Conservation (phyloP, 1,140 invertebrate species). For the Diplogasteroides magnus region DNA sequence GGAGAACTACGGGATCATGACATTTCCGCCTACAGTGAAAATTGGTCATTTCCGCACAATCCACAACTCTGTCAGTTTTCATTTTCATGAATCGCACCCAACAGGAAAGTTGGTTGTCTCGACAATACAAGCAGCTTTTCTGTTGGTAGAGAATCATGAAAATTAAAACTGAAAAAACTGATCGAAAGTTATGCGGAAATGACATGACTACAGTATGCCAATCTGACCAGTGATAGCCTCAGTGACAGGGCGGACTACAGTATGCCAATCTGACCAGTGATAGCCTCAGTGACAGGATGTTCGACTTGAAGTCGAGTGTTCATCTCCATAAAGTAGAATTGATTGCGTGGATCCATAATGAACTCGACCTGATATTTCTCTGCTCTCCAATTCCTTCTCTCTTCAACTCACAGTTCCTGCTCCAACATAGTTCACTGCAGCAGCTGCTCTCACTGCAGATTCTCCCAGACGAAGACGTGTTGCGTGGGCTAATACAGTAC, state of each 20-base stretch:
- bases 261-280: constrained; percentile 74
- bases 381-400: too few relatives aligned
- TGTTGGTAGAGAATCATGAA: too few relatives aligned
- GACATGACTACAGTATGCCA: constrained; percentile 97
- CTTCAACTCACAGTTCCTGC: constrained; percentile 77
- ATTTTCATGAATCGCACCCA: too few relatives aligned
- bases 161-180: too few relatives aligned
- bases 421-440: constrained; percentile 86
- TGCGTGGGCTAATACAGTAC: constrained; percentile 57
- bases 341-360: constrained; percentile 70
- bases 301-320: constrained; percentile 79
- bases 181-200: too few relatives aligned
- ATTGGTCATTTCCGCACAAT: too few relatives aligned
- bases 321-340: constrained; percentile 99
- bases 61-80: too few relatives aligned
- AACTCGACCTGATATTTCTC: constrained; percentile 80
- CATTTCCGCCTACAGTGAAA: too few relatives aligned
- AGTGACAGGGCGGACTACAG: constrained; percentile 94
- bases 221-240: constrained; percentile 91
- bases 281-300: constrained; percentile 81
- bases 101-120: too few relatives aligned
- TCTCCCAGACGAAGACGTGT: constrained; percentile 73
- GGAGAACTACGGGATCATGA: too few relatives aligned
- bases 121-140: too few relatives aligned
- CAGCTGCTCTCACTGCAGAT: constrained; percentile 81